Conservation (phyloP, 2,888 invertebrate species). For the Onthophagus sagittarius region DNA sequence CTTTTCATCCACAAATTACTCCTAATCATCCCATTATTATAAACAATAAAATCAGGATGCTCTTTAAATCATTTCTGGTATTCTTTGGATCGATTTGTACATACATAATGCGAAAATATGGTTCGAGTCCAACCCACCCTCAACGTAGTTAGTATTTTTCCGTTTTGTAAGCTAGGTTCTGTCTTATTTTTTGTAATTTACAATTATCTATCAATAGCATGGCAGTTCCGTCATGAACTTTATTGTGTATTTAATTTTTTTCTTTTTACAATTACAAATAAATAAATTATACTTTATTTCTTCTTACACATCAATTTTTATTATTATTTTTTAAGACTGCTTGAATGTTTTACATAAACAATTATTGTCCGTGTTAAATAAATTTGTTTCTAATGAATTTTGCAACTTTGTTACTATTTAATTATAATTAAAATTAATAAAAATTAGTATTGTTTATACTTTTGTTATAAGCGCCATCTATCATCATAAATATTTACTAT, state of each 20-base stretch:
- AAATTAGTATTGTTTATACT: background rate
- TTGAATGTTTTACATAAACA: constrained; percentile 12
- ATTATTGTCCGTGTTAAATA: constrained; percentile 18
- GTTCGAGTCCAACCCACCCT: background rate
- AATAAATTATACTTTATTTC: constrained; percentile 18
- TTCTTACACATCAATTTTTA: background rate
- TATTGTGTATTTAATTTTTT: constrained; percentile 23
- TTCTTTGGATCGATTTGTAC: background rate
- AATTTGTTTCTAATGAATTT: constrained; percentile 22
- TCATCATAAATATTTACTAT: too few species aligned
- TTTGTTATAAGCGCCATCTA: too few species aligned
- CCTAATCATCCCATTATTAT: background rate
- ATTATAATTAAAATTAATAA: background rate
- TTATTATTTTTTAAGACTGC: constrained; percentile 24
- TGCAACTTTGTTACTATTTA: background rate
- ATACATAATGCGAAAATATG: background rate
- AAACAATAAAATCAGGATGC: background rate
- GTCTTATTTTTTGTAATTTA: constrained; percentile 17
- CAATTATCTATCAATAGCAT: constrained; percentile 17
- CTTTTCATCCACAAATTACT: background rate
- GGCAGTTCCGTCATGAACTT: constrained; percentile 17
- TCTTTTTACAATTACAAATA: constrained; percentile 16
- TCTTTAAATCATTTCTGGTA: background rate
- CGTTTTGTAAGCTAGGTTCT: background rate
- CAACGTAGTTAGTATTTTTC: background rate